Percentiles rank a stretch among this genome's conserved stretches.
These are phyloP conservation scores for Colletes latitarsis DNA, from an alignment of 1,140 invertebrate genomes.

Conservation along the genomic window DNA sequence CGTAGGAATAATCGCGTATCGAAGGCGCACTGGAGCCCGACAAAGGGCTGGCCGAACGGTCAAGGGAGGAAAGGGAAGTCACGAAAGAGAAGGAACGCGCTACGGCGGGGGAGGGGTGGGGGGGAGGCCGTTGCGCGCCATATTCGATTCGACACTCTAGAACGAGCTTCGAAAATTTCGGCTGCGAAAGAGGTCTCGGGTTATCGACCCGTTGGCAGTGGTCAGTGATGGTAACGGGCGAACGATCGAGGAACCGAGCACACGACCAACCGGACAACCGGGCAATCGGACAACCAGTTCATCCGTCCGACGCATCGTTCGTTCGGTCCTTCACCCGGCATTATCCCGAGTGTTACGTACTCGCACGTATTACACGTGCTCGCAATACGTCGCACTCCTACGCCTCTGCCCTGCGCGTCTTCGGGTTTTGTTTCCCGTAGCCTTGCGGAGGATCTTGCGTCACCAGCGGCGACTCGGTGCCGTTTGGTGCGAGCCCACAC, in stretches of 20 bases:
- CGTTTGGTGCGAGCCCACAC: too few relatives aligned
- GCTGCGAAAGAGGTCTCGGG: conserved; percentile 65
- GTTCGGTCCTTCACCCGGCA: conserved; percentile 72
- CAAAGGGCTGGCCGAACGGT: too few relatives aligned
- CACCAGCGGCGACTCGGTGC: not conserved
- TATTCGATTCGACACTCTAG: conserved; percentile 19
- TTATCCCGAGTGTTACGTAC: conserved; percentile 65
- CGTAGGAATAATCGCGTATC: too few relatives aligned
- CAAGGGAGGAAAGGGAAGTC: too few relatives aligned
- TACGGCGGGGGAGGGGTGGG: not conserved
- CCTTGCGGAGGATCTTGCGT: not conserved
- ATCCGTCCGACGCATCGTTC: conserved; percentile 57
- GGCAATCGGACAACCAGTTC: conserved; percentile 62
- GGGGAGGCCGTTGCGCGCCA: not conserved
- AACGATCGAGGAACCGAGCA: conserved; percentile 50
- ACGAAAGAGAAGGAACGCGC: too few relatives aligned
- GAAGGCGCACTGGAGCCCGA: too few relatives aligned
- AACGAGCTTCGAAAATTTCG: conserved; percentile 69
- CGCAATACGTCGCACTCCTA: conserved; percentile 47
- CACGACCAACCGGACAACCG: conserved; percentile 45
- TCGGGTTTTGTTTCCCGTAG: not conserved
- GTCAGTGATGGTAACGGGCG: conserved; percentile 80
- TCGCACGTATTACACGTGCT: conserved; percentile 66
- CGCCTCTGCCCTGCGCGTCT: not conserved
- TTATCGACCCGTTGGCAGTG: conserved; percentile 79